phyloP scores from a whole-genome alignment of 2,888 invertebrate species.

The Xanthorhoe spadicearia region DNA sequence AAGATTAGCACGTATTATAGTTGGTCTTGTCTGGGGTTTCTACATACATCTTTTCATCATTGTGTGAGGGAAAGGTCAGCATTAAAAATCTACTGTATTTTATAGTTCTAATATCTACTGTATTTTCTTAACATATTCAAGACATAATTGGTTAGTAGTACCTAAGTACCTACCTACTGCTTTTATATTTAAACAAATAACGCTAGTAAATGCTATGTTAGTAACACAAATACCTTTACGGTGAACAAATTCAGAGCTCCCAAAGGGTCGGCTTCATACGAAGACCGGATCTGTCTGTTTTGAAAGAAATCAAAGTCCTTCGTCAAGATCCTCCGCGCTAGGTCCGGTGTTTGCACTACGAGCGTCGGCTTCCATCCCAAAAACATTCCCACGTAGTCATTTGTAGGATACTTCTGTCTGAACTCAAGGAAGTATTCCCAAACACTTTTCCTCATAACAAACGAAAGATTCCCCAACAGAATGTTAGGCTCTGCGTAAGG shows the following conservation, averaged over 20 bases:
- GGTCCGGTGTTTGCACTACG: conserved; percentile 64
- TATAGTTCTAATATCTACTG: not conserved
- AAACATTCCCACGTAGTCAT: conserved; percentile 65
- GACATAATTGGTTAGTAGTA: not conserved
- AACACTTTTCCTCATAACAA: conserved; percentile 64
- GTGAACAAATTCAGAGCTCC: conserved; percentile 70
- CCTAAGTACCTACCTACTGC: not conserved
- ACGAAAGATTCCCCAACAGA: conserved; percentile 62
- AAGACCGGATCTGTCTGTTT: conserved; percentile 59
- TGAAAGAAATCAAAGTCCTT: conserved; percentile 65
- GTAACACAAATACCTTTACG: conserved; percentile 35
- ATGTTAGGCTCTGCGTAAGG: conserved; percentile 60
- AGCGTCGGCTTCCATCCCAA: conserved; percentile 63
- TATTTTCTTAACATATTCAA: not conserved
- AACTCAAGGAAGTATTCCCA: conserved; percentile 60
- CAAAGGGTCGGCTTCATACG: conserved; percentile 59
- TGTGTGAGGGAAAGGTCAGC: too few species aligned
- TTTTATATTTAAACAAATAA: not conserved
- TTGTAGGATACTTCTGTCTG: conserved; percentile 45
- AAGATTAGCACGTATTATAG: too few species aligned
- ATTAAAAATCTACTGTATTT: not conserved
- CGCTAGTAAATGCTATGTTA: not conserved
- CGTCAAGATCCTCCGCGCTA: conserved; percentile 60
- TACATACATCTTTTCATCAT: not conserved
- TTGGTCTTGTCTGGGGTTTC: not conserved